These are phyloP conservation scores for Drosophila watanabei DNA, from an alignment of 1,140 invertebrate genomes.

Conservation along the genomic window DNA sequence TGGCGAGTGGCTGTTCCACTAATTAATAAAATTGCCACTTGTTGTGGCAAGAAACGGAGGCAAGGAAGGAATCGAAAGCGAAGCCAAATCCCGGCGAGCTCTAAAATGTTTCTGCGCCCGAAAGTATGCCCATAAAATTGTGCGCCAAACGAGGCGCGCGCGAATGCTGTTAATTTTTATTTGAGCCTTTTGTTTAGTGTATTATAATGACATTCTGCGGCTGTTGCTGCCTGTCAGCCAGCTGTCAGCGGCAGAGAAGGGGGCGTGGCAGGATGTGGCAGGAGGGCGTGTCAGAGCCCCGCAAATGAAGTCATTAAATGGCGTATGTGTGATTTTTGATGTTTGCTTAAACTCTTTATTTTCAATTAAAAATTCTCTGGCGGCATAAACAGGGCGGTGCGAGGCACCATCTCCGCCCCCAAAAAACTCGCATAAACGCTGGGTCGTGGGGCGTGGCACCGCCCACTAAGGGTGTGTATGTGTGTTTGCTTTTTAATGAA, in stretches of 20 bases:
- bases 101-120: slow-evolving; percentile 16
- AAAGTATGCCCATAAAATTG: slow-evolving; percentile 35
- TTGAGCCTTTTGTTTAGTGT: slow-evolving; percentile 67
- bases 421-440: slow-evolving; percentile 11
- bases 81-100: neutral
- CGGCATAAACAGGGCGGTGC: slow-evolving; percentile 24
- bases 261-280: neutral
- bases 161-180: slow-evolving; percentile 65
- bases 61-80: neutral
- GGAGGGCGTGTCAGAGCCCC: neutral
- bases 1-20: slow-evolving; percentile 19
- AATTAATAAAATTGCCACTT: slow-evolving; percentile 62
- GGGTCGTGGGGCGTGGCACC: slow-evolving; percentile 29
- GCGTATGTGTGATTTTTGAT: slow-evolving; percentile 66
- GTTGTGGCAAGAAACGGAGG: slow-evolving; percentile 21
- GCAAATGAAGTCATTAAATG: slow-evolving; percentile 56
- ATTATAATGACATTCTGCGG: slow-evolving; percentile 66
- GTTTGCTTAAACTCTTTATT: slow-evolving; percentile 70
- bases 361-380: slow-evolving; percentile 62
- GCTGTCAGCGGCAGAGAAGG: slow-evolving; percentile 36
- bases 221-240: slow-evolving; percentile 46
- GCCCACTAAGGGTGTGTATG: neutral
- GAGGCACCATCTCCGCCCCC: neutral
- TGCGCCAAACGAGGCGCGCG: neutral
- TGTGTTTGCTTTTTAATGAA: slow-evolving; percentile 54